Evolutionary conservation across 2,113 vertebrate genomes (phyloP).

Genomic region (Helogale parvula): DNA sequence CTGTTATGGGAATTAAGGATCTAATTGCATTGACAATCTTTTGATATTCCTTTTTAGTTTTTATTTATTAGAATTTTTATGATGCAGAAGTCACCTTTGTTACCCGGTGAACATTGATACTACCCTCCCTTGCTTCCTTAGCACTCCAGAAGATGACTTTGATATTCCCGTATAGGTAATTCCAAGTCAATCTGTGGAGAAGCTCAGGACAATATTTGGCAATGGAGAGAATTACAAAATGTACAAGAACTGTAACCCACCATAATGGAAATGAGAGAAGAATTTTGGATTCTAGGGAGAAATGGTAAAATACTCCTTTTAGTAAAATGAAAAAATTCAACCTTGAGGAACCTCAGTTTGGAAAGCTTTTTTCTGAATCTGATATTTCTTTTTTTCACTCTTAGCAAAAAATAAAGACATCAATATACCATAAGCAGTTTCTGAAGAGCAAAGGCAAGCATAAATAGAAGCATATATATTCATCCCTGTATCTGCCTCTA

Average conservation of each 20-base stretch:
- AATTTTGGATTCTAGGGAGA: not conserved
- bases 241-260: not conserved
- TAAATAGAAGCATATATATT: not conserved
- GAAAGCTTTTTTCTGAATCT: conserved; percentile 8
- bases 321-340: conserved; percentile 18
- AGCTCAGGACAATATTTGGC: not conserved
- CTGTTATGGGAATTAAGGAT: not conserved
- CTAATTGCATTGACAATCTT: not conserved
- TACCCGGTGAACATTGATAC: not conserved
- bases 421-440: not conserved
- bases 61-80: not conserved
- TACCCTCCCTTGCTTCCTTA: not conserved
- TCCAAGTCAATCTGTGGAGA: not conserved
- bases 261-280: not conserved
- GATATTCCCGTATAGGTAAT: not conserved
- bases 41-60: not conserved
- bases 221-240: not conserved
- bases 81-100: not conserved
- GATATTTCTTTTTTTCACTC: not conserved
- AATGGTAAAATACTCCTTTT: conserved; percentile 1
- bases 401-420: not conserved
- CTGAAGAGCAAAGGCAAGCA: not conserved
- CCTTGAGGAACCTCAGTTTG: not conserved
- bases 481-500: no score
- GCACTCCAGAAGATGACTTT: not conserved